Evolutionary conservation across 2,113 vertebrate species (phyloP).

Genomic region (Dissostichus mawsoni): DNA sequence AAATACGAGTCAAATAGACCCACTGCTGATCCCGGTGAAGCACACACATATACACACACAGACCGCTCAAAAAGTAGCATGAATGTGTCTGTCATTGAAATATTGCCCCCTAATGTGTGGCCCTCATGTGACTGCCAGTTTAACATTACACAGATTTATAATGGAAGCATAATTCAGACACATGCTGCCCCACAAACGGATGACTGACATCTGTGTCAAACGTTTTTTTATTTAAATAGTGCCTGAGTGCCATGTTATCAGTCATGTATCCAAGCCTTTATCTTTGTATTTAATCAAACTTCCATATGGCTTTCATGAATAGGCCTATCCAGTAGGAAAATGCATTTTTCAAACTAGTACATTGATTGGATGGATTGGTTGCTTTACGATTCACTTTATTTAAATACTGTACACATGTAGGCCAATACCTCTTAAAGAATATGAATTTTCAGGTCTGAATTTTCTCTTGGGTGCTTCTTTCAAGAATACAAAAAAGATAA

Average conservation of each 20-base stretch:
- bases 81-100: conserved; percentile 51
- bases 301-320: conserved; percentile 4
- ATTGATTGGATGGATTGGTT: background rate
- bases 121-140: conserved; percentile 15
- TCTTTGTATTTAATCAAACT: background rate
- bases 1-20: conserved; percentile 62
- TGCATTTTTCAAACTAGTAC: background rate
- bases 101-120: conserved; percentile 16
- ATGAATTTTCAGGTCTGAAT: background rate
- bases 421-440: too few relatives aligned
- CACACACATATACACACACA: conserved; percentile 4
- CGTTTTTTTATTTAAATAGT: conserved; percentile 7
- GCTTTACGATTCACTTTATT: background rate
- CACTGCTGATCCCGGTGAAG: conserved; percentile 46
- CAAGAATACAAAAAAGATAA: background rate
- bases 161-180: conserved; percentile 39
- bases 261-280: background rate
- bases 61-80: conserved; percentile 6
- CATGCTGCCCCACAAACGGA: conserved; percentile 40
- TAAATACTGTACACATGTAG: background rate
- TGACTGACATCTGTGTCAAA: conserved; percentile 31
- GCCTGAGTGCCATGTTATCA: background rate
- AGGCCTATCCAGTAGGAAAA: background rate
- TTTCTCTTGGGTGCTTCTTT: background rate
- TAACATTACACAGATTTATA: conserved; percentile 40